phyloP scores from a whole-genome alignment of 2,888 invertebrate species.

The Lathronympha strigana region DNA sequence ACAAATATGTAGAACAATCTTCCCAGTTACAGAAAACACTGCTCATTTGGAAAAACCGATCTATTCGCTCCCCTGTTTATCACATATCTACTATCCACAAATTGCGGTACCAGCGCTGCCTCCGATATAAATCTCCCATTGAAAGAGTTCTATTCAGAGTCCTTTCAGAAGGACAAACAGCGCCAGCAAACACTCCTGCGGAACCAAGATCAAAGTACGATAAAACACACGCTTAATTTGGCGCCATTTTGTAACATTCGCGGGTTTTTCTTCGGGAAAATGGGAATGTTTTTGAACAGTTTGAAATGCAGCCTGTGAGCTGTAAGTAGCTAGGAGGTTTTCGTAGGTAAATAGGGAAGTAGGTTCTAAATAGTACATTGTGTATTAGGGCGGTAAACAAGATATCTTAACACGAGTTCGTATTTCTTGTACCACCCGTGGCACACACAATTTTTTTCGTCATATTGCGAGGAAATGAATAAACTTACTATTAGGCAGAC shows the following conservation, averaged over 20 bases:
- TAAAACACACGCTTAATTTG: conserved; percentile 79
- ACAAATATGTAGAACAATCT: no score
- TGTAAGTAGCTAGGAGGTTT: neutral
- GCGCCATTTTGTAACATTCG: conserved; percentile 77
- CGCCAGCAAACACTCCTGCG: conserved; percentile 76
- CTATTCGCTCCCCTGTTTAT: conserved; percentile 56
- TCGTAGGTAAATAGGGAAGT: neutral
- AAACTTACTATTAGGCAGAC: no score
- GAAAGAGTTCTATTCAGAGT: conserved; percentile 71
- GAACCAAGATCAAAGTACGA: conserved; percentile 80
- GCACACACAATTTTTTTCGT: no score
- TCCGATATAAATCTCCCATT: conserved; percentile 80
- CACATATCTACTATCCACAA: conserved; percentile 78
- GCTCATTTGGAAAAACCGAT: conserved; percentile 40
- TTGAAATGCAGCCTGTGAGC: conserved; percentile 2
- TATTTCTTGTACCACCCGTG: no score
- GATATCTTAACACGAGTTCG: no score
- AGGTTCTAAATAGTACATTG: no score
- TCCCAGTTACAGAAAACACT: no score
- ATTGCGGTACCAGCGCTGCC: conserved; percentile 65
- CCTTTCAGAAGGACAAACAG: conserved; percentile 77
- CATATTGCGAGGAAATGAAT: no score
- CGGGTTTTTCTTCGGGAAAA: conserved; percentile 48
- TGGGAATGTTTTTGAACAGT: conserved; percentile 20
- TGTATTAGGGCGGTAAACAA: no score